A percentile compares a stretch with the other conserved stretches of the same genome.
These are phyloP conservation scores for Apamea epomidion DNA, from an alignment of 2,888 invertebrate genomes.

Conservation along the genomic window DNA sequence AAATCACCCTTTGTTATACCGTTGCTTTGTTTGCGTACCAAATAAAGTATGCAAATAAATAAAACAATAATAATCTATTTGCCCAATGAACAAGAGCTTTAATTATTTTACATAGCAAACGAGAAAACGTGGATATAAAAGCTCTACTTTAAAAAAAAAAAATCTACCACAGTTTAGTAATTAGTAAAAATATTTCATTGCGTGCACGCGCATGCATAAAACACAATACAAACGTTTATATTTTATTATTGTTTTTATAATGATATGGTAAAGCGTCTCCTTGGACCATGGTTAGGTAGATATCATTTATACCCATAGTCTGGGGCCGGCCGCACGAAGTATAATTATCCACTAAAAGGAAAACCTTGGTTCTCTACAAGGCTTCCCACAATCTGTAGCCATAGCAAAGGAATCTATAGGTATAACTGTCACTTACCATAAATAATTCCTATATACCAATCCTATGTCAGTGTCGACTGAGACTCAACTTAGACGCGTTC, in stretches of 20 bases:
- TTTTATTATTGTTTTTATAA: background rate
- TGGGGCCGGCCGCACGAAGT: constrained; percentile 4
- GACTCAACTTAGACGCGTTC: background rate
- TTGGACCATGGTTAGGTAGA: background rate
- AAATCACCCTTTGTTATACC: constrained; percentile 51
- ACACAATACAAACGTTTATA: constrained; percentile 1
- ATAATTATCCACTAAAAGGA: constrained; percentile 27
- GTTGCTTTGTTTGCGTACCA: constrained; percentile 41
- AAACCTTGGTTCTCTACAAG: constrained; percentile 32
- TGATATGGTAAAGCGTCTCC: background rate
- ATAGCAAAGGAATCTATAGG: background rate
- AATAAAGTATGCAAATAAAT: constrained; percentile 37
- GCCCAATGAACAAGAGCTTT: constrained; percentile 11
- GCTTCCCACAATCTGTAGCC: constrained; percentile 11
- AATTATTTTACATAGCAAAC: background rate
- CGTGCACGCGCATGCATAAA: background rate
- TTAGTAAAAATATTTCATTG: background rate
- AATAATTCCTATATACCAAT: background rate
- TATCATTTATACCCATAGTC: background rate
- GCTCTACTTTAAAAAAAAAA: too few species aligned
- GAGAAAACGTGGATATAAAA: background rate
- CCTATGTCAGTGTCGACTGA: background rate
- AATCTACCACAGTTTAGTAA: background rate
- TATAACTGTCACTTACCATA: background rate
- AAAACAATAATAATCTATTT: constrained; percentile 30